Base-by-base conservation (phyloP, 2,888 invertebrate species). In the Euzophera pinguis region DNA sequence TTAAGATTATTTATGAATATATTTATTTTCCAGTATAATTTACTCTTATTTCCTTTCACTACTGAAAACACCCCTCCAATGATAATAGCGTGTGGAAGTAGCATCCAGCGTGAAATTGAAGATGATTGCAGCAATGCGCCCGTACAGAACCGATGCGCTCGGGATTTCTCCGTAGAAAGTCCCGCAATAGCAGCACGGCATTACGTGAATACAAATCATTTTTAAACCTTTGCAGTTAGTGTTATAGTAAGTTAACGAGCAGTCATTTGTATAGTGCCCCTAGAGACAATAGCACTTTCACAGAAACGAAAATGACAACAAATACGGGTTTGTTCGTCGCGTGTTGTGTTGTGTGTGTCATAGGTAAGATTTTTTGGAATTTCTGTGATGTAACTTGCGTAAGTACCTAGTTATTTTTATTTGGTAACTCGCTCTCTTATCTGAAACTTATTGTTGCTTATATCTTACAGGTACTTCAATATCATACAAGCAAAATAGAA, bases 111-210 rank as follows among this genome's bases (percentile, higher is more conserved):
- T 73, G 70, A 72, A 76, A 74, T 69, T 68, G 69, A 67, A 73
- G 66, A 74, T 77, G 68, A 68, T 73, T 75, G 70, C 68, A 65
- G 71, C 66, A 69, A 72, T 74, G 69, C 63, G 64, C 63, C 71
- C 67, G 71, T 64, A 69, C 65, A 67, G 69, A 71, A 71, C 62
- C 67, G 70, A 62, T 72, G 72, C 76, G 76, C 81, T 45, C 45
- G 77, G 78, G 82, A 86, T 90, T 90, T 91, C 90, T 78, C 75
- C 80, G 73, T 84, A 90, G 91, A 91, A 91, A 91, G 91, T 89
- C 81, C 84, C 82, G 81, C 80, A 80, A 81, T 75, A 69, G 75
- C 79, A 84, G 78, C 81, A 73, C 67, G 67, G 73, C 80, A 76
- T 73, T 78, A 72, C 83, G 78, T 82, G 90, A 87, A 89, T 88